These are phyloP conservation scores for Myrmecobius fasciatus DNA, from an alignment of 2,113 vertebrate genomes.

Conservation along the genomic window DNA sequence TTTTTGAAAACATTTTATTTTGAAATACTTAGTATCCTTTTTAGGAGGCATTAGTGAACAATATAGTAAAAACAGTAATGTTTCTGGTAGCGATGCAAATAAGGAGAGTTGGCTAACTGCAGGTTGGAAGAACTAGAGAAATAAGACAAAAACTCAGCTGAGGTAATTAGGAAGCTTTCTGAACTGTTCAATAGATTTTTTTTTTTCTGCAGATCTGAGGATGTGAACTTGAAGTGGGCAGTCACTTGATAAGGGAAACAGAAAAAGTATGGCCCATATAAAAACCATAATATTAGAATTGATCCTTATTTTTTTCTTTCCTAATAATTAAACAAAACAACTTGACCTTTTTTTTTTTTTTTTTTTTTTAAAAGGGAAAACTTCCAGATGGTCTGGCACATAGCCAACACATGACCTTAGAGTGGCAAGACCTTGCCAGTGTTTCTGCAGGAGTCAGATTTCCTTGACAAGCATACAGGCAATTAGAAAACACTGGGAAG, in stretches of 20 bases:
- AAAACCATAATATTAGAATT: background rate
- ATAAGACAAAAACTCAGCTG: constrained; percentile 9
- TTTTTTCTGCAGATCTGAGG: constrained; percentile 17
- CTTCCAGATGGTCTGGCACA: background rate
- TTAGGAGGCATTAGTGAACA: constrained; percentile 33
- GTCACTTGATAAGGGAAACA: background rate
- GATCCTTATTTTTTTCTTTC: constrained; percentile 5
- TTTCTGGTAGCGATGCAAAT: constrained; percentile 42
- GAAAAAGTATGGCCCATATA: background rate
- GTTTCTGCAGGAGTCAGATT: background rate
- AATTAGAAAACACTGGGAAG: background rate
- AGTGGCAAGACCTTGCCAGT: background rate
- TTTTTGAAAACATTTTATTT: background rate
- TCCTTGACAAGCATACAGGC: constrained; percentile 7
- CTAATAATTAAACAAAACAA: constrained; percentile 1
- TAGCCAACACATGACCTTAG: background rate
- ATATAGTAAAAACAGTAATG: constrained; percentile 36
- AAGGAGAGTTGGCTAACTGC: constrained; percentile 36
- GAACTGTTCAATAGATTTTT: background rate
- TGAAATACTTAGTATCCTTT: constrained; percentile 29
- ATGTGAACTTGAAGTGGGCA: background rate
- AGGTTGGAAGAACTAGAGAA: constrained; percentile 33
- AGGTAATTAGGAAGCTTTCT: background rate
- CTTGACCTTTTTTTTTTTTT: background rate
- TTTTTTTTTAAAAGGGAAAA: background rate